Evolutionary conservation across 2,888 invertebrate genomes (phyloP).

Genomic region (Margaritifera margaritifera): DNA sequence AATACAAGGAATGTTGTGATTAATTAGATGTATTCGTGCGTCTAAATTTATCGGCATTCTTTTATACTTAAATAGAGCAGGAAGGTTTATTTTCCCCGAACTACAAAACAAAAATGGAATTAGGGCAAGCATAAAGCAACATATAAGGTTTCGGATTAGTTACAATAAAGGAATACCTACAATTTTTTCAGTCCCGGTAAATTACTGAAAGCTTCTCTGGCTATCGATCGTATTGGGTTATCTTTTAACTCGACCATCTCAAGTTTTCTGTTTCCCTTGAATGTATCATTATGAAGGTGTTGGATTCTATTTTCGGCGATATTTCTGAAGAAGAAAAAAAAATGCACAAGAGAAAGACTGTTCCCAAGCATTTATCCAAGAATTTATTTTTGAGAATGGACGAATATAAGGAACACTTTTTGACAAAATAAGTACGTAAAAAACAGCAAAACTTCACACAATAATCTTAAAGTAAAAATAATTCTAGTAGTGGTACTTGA

Average conservation of each 20-base stretch:
- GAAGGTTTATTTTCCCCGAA: too few relatives aligned
- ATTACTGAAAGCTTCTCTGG: constrained; percentile 82
- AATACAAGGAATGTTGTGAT: too few relatives aligned
- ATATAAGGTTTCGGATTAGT: neutral
- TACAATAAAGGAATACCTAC: constrained; percentile 76
- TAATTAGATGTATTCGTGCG: too few relatives aligned
- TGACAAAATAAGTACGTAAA: too few relatives aligned
- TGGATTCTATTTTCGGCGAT: constrained; percentile 88
- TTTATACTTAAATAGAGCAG: too few relatives aligned
- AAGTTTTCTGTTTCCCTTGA: constrained; percentile 81
- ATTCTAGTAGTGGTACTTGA: too few relatives aligned
- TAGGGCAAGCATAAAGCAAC: neutral
- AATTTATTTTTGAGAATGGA: neutral
- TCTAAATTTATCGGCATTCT: too few relatives aligned
- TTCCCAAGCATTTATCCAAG: neutral
- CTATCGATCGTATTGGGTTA: constrained; percentile 84
- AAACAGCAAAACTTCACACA: too few relatives aligned
- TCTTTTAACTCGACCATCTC: constrained; percentile 86
- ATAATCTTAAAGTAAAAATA: too few relatives aligned
- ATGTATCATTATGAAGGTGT: constrained; percentile 81
- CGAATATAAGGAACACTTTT: neutral
- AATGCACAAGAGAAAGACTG: neutral
- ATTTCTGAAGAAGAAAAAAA: constrained; percentile 77
- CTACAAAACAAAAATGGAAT: neutral
- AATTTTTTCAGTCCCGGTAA: constrained; percentile 86